Evolutionary conservation across 1,140 invertebrate species (phyloP).

Genomic region (Brachionus paranguensis): DNA sequence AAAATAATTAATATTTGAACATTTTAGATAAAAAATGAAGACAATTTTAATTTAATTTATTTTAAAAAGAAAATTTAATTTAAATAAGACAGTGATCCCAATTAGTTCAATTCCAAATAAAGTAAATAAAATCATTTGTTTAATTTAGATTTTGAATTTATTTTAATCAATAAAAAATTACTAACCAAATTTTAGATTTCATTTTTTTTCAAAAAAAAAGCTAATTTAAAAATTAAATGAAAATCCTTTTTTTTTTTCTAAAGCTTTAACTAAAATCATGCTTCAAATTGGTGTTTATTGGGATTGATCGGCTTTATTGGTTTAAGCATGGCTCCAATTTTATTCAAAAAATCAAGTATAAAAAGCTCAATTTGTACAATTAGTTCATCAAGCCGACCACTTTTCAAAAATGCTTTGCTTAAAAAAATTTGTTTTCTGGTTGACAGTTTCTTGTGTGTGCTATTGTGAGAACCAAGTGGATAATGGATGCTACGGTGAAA

Average conservation of each 20-base stretch:
- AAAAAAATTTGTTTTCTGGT: not conserved
- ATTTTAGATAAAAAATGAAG: too few relatives aligned
- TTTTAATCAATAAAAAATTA: not conserved
- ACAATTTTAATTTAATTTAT: too few relatives aligned
- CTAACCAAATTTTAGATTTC: not conserved
- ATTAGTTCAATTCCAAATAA: too few relatives aligned
- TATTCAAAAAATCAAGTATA: not conserved
- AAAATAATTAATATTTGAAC: too few relatives aligned
- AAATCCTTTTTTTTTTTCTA: not conserved
- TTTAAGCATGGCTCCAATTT: not conserved
- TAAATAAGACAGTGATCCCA: too few relatives aligned
- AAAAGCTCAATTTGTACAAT: not conserved
- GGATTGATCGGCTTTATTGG: not conserved
- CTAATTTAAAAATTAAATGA: not conserved
- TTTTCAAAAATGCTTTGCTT: not conserved
- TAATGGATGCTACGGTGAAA: not conserved
- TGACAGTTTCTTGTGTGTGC: not conserved
- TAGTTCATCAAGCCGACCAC: not conserved
- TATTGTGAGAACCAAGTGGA: not conserved
- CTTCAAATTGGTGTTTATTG: not conserved
- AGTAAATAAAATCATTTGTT: too few relatives aligned
- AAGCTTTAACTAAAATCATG: not conserved
- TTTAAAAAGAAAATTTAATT: too few relatives aligned
- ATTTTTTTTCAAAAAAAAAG: not conserved
- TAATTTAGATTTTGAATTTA: too few relatives aligned